Evolutionary conservation across 2,888 invertebrate genomes (phyloP).

Genomic region (Halocaridina rubra): DNA sequence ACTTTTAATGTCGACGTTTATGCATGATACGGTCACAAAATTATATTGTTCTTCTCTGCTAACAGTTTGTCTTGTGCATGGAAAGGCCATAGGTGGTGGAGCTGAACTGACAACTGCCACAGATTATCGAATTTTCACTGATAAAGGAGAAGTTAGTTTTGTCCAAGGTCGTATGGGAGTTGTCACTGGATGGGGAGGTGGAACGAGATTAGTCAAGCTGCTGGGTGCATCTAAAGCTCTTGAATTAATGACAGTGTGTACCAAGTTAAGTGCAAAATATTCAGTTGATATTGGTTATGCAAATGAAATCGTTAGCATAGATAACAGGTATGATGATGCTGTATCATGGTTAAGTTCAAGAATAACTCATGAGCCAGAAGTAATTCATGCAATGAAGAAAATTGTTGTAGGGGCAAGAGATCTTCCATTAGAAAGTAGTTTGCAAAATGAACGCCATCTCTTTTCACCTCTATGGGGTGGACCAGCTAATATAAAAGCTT

Average conservation of each 20-base stretch:
- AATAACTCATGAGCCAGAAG: conserved; percentile 65
- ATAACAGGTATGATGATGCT: conserved; percentile 65
- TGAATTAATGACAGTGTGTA: conserved; percentile 68
- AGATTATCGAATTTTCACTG: conserved; percentile 71
- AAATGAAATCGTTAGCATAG: conserved; percentile 67
- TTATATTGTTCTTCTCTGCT: conserved; percentile 70
- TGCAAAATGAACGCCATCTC: conserved; percentile 67
- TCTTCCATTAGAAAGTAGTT: conserved; percentile 65
- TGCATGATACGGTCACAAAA: conserved; percentile 69
- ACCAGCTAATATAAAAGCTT: conserved; percentile 67
- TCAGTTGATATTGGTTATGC: conserved; percentile 69
- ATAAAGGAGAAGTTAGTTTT: conserved; percentile 69
- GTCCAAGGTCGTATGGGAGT: conserved; percentile 71
- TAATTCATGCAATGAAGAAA: conserved; percentile 67
- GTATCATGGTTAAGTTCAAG: conserved; percentile 67
- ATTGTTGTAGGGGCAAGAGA: conserved; percentile 65
- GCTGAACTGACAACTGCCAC: conserved; percentile 71
- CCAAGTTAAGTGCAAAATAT: conserved; percentile 67
- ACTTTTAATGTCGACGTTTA: conserved; percentile 69
- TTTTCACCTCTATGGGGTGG: conserved; percentile 70
- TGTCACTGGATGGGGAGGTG: conserved; percentile 72
- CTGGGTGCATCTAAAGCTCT: conserved; percentile 69
- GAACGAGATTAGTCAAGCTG: conserved; percentile 68
- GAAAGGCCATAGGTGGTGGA: conserved; percentile 72
- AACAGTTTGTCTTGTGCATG: conserved; percentile 71